These are phyloP conservation scores for Lates calcarifer DNA, from an alignment of 2,113 vertebrate genomes.

Conservation along the genomic window DNA sequence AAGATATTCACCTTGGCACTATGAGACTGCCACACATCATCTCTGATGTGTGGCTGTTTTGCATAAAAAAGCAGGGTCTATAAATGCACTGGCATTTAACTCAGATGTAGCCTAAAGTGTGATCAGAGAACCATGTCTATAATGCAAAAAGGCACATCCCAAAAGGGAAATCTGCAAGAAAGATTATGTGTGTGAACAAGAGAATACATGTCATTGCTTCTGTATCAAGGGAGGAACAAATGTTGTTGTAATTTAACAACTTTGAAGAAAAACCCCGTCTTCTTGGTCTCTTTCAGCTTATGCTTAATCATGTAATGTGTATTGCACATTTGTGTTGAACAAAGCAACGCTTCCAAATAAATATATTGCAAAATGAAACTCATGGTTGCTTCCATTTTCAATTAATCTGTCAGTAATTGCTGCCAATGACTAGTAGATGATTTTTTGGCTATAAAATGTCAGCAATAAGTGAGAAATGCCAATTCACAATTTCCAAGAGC, in stretches of 20 bases:
- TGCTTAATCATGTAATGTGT: background rate
- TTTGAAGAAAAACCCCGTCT: background rate
- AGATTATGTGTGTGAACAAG: background rate
- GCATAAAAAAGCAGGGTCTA: constrained; percentile 34
- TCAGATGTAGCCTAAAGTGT: background rate
- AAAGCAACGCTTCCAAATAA: no score
- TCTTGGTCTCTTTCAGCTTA: background rate
- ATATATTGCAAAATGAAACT: background rate
- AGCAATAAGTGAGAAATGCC: no score
- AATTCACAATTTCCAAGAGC: no score
- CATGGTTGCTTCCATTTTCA: background rate
- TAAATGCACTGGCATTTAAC: constrained; percentile 17
- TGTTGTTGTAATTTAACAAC: background rate
- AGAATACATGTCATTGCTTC: background rate
- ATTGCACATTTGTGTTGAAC: no score
- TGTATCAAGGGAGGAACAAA: background rate
- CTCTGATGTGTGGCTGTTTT: constrained; percentile 19
- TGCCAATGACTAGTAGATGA: no score
- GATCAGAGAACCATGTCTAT: background rate
- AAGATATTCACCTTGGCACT: constrained; percentile 28
- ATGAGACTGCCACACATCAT: constrained; percentile 6
- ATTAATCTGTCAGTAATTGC: background rate
- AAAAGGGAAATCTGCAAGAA: background rate
- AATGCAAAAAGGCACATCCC: background rate
- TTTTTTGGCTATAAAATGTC: no score